Evolutionary conservation across 2,888 invertebrate genomes (phyloP), one percentile per base, ranked within the genome.

Genomic region (Buathra laborator): DNA sequence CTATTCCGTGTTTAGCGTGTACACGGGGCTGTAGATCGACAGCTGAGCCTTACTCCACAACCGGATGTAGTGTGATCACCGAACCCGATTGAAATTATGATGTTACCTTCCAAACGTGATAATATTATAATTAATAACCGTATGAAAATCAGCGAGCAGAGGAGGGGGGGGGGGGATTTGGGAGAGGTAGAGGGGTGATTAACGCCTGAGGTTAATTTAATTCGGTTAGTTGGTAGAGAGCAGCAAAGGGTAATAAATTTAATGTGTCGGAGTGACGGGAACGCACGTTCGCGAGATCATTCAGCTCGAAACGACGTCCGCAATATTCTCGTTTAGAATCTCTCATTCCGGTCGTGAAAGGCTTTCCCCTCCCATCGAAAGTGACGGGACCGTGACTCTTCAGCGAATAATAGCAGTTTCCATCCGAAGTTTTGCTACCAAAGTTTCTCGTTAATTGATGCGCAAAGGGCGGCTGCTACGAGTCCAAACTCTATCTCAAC

Each of bases 361-460:
- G 56, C 56, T 37, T 37, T 37, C 37, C 37, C 37, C 37, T 37
- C 7, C 37, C 37, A 37, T 37, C 56, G 56, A 75, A 64, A 64
- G 48, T 64, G 74, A 71, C n/a, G 51, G 48, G 16, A 19, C n/a
- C 48, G 16, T 75, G 62, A 12, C 1, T 10, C 56, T 19, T 24
- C 32, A 32, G 85, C 89, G 88, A 91, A 90, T 92, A 91, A 91
- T 90, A 87, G 88, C 88, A 87, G 87, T 89, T 88, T 89, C 62
- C 62, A 90, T 89, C 89, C 89, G 90, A 92, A 92, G 90, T 90
- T 90, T 88, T 84, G n/a, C 64, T 53, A 29, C 86, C 88, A 87
- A 89, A 92, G 90, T 91, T 91, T 91, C 88, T 86, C 89, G 88
- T 90, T 92, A 92, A 91, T 92, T 91, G 91, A 92, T 90, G 91